These are phyloP conservation scores for Conger conger DNA, from an alignment of 2,113 vertebrate genomes.

Conservation along the genomic window DNA sequence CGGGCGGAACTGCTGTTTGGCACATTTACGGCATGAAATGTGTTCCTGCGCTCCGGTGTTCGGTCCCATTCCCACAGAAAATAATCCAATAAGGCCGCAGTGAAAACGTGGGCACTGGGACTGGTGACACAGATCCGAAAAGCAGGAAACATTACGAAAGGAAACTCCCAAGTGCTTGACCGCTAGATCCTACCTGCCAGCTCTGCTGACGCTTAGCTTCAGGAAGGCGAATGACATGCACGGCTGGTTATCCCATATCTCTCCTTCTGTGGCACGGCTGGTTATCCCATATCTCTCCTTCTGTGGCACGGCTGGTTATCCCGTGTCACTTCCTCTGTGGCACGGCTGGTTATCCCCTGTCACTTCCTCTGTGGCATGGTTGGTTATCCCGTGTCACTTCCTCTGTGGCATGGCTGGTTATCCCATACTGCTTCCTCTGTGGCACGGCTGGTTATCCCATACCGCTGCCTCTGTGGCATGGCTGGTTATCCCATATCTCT, in stretches of 20 bases:
- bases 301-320: no score
- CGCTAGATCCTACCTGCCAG: not conserved
- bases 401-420: no score
- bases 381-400: not conserved
- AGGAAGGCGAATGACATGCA: not conserved
- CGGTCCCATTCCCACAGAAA: not conserved
- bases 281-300: not conserved
- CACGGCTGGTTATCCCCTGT: not conserved
- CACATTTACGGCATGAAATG: not conserved
- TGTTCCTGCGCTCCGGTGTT: not conserved
- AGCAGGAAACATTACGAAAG: not conserved
- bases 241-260: not conserved
- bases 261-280: not conserved
- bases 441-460: not conserved
- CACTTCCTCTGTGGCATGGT: not conserved
- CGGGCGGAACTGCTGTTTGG: not conserved
- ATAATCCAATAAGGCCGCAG: not conserved
- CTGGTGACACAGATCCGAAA: not conserved
- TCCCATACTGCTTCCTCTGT: not conserved
- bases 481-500: not conserved
- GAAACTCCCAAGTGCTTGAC: not conserved
- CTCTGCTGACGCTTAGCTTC: conserved; percentile 5
- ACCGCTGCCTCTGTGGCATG: not conserved
- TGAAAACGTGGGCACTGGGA: not conserved
- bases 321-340: not conserved